A percentile compares a stretch with the other conserved stretches of the same genome.
These are phyloP conservation scores for Atopsyche davidsoni DNA, from an alignment of 1,140 invertebrate genomes.

Conservation along the genomic window DNA sequence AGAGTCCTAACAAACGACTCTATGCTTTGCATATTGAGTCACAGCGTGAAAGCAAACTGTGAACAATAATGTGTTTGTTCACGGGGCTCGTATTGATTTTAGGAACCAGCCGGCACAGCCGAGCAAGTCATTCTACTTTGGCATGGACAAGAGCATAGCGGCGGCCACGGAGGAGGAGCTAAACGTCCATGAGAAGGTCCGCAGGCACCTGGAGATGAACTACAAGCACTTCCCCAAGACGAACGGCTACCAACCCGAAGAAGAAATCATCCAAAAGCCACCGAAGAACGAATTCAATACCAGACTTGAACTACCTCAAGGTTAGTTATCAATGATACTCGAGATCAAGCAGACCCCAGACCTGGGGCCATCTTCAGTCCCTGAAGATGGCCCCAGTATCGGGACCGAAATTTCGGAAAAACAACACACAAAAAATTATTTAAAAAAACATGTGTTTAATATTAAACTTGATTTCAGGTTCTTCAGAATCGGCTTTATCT, in stretches of 20 bases:
- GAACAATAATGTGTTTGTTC: too few species aligned
- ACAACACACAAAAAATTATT: too few species aligned
- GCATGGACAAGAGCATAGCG: slow-evolving; percentile 56
- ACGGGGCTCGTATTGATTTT: slow-evolving; percentile 1
- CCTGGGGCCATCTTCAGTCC: too few species aligned
- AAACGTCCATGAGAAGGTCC: slow-evolving; percentile 35
- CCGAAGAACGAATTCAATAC: slow-evolving; percentile 23
- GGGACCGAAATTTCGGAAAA: too few species aligned
- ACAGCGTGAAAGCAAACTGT: too few species aligned
- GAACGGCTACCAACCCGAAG: slow-evolving; percentile 19
- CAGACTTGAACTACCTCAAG: slow-evolving; percentile 26
- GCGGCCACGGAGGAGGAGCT: slow-evolving; percentile 39
- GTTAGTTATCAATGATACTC: too few species aligned
- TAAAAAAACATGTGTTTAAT: not conserved
- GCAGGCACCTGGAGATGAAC: slow-evolving; percentile 27
- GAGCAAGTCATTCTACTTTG: slow-evolving; percentile 71
- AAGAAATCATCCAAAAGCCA: slow-evolving; percentile 11
- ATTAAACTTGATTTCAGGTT: slow-evolving; percentile 34
- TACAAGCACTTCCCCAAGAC: slow-evolving; percentile 24
- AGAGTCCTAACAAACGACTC: too few species aligned
- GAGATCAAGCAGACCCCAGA: too few species aligned
- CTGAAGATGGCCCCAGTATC: too few species aligned
- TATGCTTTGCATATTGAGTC: too few species aligned
- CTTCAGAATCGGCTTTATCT: slow-evolving; percentile 49
- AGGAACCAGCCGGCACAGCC: slow-evolving; percentile 36